Percentiles rank a stretch among this genome's conserved stretches.
Evolutionary conservation across 1,140 invertebrate species (phyloP).

Genomic region (Notospermus geniculatus): DNA sequence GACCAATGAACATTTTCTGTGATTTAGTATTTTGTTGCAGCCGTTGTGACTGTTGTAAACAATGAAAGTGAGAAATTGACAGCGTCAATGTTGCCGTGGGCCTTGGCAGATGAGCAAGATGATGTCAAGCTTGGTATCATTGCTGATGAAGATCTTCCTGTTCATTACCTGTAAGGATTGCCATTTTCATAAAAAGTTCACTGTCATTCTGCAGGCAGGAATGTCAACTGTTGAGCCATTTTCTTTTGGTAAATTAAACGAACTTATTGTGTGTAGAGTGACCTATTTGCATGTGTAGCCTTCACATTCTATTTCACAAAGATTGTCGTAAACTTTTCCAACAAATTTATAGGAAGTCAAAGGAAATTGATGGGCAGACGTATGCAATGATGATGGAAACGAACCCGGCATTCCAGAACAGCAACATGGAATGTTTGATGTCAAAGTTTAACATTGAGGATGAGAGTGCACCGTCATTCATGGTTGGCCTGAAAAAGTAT

Average conservation of each 20-base stretch:
- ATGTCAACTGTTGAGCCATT: no score
- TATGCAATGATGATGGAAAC: conserved; percentile 65
- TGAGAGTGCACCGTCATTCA: conserved; percentile 64
- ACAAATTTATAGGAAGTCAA: conserved; percentile 1
- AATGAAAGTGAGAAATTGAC: conserved; percentile 5
- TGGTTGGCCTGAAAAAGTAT: conserved; percentile 70
- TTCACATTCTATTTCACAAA: no score
- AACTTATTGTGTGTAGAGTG: no score
- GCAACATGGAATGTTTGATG: conserved; percentile 69
- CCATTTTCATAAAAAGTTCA: no score
- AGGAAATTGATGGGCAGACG: background rate
- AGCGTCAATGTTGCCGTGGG: conserved; percentile 6
- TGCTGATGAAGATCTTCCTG: conserved; percentile 78
- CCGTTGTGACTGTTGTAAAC: background rate
- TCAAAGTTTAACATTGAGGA: conserved; percentile 19
- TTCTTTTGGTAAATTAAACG: no score
- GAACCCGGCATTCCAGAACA: conserved; percentile 63
- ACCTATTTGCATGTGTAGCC: no score
- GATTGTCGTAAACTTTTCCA: conserved; percentile 24
- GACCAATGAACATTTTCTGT: no score
- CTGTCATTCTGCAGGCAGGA: no score
- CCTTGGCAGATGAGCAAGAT: background rate
- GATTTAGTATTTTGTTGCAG: background rate
- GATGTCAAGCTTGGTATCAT: conserved; percentile 60
- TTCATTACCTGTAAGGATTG: conserved; percentile 78